phyloP scores from a whole-genome alignment of 2,888 invertebrate genomes.

The Synanthedon tipuliformis region DNA sequence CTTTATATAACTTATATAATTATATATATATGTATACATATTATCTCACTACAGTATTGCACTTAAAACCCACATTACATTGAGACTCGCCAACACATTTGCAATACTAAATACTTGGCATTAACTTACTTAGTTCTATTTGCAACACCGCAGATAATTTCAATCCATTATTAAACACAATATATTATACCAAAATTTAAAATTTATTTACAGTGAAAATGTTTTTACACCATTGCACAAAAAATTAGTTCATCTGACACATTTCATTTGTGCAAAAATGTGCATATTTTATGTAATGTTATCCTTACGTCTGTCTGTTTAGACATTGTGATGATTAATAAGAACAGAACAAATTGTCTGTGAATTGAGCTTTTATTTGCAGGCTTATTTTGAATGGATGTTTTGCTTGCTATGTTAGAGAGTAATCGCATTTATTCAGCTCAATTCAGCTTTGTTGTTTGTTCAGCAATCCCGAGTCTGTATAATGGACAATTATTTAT shows the following conservation, averaged over 20 bases:
- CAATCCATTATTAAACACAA: neutral
- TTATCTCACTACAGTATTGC: constrained; percentile 65
- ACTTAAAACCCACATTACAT: constrained; percentile 28
- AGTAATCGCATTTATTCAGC: too few relatives aligned
- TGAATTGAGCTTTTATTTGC: too few relatives aligned
- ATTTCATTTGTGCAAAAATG: too few relatives aligned
- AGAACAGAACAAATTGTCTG: too few relatives aligned
- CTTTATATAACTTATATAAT: constrained; percentile 13
- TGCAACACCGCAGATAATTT: constrained; percentile 12
- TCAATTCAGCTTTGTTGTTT: too few relatives aligned
- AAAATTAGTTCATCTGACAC: too few relatives aligned
- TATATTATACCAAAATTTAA: neutral
- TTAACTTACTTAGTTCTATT: neutral
- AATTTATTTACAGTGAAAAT: neutral
- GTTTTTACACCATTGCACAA: neutral
- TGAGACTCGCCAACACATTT: constrained; percentile 4
- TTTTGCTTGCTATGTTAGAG: too few relatives aligned
- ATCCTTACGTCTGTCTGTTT: too few relatives aligned
- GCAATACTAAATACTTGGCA: neutral
- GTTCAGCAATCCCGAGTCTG: too few relatives aligned
- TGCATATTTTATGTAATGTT: too few relatives aligned
- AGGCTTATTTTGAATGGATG: too few relatives aligned
- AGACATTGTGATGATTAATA: too few relatives aligned
- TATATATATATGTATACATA: constrained; percentile 30
- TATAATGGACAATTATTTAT: neutral